Evolutionary conservation across 1,140 invertebrate species (phyloP), one percentile per base, ranked within the genome.

Genomic region (Zelostemma sp.): DNA sequence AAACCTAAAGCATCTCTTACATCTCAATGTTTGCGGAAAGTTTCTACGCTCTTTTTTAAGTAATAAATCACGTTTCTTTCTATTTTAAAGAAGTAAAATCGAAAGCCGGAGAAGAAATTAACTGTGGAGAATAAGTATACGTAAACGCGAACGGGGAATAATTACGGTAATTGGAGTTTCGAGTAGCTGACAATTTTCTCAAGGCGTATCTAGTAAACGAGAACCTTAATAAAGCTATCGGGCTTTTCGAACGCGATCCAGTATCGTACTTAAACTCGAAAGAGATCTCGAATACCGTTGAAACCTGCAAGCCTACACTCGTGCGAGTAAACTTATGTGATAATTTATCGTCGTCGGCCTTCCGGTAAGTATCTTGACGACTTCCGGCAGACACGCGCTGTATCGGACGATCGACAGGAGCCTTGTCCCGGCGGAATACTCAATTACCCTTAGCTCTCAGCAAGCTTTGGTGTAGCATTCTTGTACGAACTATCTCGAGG

Each of bases 361-460:
- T 83, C 78, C 80, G 78, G 78, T 79, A 76, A 78, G 75, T 80
- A 82, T 82, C 79, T 75, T 56, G 71, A 73, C 72, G 79, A 84
- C 81, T 84, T 84, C 82, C 81, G 82, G 80, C 72, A 78, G 73
- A 73, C 72, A 65, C 67, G 50, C 70, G 46, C 47, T 62, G 71
- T 83, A 83, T 83, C 80, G 73, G 76, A 72, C 77, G 78, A 83
- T 83, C 81, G 81, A 81, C 81, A 81, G 78, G 79, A 75, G 76
- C 75, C 78, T 80, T 78, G 73, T 77, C 74, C 57, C 77, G 69
- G 58, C 64, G 67, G 82, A 84, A 81, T 83, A 84, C 82, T 80
- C 81, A 83, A 84, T 84, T 84, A 83, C 65, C 68, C 71, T 59
- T 8, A 35, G 65, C 67, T 65, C 65, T 62, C 61, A 28, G n/a